Evolutionary conservation across 2,113 vertebrate species (phyloP).

Genomic region (Tragulus kanchil): DNA sequence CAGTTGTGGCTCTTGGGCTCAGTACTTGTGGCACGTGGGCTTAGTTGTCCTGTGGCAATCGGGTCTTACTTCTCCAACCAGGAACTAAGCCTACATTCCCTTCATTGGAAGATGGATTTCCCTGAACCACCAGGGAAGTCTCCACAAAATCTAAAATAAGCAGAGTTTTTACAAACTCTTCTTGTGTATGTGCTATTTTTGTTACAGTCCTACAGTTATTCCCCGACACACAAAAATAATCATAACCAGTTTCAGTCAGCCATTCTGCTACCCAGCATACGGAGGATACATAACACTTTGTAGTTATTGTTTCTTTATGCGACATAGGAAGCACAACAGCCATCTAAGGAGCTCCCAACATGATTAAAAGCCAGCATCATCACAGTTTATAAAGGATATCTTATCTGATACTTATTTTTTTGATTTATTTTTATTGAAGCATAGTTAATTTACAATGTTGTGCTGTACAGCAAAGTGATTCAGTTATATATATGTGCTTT

Average conservation of each 20-base stretch:
- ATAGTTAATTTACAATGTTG: neutral
- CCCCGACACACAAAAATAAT: constrained; percentile 1
- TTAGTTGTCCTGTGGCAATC: neutral
- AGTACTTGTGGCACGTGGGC: fast-evolving
- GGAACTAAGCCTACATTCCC: neutral
- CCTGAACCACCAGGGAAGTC: neutral
- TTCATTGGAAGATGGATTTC: neutral
- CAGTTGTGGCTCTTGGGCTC: neutral
- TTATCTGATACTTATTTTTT: neutral
- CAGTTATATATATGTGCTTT: neutral
- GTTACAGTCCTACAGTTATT: neutral
- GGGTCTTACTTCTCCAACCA: neutral
- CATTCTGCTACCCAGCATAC: neutral
- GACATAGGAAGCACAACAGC: neutral
- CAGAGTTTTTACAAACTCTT: neutral
- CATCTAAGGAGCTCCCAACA: neutral
- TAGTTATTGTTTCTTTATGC: too few species aligned
- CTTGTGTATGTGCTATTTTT: neutral
- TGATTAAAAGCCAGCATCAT: neutral
- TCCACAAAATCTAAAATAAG: neutral
- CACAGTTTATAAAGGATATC: neutral
- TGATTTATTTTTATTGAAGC: neutral
- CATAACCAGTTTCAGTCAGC: neutral
- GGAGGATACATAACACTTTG: neutral
- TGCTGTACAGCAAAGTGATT: neutral